Conservation (phyloP, 2,113 vertebrate genomes). For the Cebus imitator region DNA sequence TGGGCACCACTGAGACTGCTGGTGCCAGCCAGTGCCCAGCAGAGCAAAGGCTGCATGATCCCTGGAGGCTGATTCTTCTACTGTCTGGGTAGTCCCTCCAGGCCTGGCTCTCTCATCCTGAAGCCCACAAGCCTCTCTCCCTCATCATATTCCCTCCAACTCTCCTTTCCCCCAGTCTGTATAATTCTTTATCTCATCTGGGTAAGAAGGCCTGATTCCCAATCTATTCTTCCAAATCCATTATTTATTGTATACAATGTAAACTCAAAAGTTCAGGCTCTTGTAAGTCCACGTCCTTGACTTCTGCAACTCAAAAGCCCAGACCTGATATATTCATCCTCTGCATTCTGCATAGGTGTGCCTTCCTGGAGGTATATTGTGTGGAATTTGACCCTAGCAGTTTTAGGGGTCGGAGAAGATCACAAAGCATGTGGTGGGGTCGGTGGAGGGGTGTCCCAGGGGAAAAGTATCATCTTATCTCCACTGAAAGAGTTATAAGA, state of each 20-base stretch:
- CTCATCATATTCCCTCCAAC: not conserved
- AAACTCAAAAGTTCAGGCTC: not conserved
- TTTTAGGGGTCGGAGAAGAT: not conserved
- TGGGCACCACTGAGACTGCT: not conserved
- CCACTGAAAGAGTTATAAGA: not conserved
- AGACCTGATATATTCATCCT: not conserved
- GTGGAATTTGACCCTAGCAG: not conserved
- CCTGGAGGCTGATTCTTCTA: not conserved
- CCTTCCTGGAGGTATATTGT: not conserved
- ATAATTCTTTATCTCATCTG: not conserved
- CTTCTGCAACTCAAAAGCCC: constrained; percentile 16
- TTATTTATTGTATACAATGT: not conserved
- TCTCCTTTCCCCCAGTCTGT: not conserved
- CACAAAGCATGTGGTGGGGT: not conserved
- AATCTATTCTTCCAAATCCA: not conserved
- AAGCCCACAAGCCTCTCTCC: not conserved
- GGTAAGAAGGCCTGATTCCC: not conserved
- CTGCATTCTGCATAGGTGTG: not conserved
- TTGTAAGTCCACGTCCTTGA: not conserved
- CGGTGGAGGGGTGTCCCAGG: not conserved
- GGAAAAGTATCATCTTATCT: not conserved
- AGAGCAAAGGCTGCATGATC: not conserved
- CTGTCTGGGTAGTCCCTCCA: not conserved
- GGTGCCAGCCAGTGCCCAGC: not conserved
- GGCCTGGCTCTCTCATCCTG: not conserved